These are phyloP conservation scores for Palythoa grandiflora DNA, from an alignment of 92 coral and sea anemone species.

Conservation along the genomic window DNA sequence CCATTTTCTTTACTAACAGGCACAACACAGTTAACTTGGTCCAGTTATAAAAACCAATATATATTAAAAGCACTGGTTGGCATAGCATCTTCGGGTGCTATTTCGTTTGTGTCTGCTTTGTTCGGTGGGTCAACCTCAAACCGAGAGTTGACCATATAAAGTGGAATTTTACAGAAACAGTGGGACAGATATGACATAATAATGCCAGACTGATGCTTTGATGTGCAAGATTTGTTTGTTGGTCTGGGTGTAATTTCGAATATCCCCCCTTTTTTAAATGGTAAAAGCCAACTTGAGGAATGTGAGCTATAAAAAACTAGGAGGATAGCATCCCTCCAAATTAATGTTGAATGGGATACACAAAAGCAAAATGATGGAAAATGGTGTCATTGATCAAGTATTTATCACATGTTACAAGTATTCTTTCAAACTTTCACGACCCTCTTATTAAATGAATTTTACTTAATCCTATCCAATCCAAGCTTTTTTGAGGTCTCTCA, in stretches of 20 bases:
- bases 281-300: background rate
- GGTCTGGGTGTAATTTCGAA: constrained; percentile 1
- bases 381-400: constrained; percentile 2
- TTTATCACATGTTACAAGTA: background rate
- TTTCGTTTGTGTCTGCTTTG: constrained; percentile 55
- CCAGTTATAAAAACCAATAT: constrained; percentile 46
- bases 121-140: constrained; percentile 55
- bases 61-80: constrained; percentile 57
- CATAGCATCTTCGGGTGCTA: constrained; percentile 54
- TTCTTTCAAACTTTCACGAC: background rate
- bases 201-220: constrained; percentile 63
- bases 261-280: background rate
- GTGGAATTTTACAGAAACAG: constrained; percentile 58
- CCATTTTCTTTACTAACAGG: constrained; percentile 37
- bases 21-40: background rate
- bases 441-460: background rate
- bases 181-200: constrained; percentile 58
- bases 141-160: constrained; percentile 47
- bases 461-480: background rate
- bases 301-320: background rate
- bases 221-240: constrained; percentile 44
- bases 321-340: constrained; percentile 8
- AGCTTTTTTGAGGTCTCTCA: no score
- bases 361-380: constrained; percentile 3
- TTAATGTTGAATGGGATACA: background rate